These are phyloP conservation scores for Cardiocondyla obscurior DNA, from an alignment of 1,140 invertebrate species.

Conservation along the genomic window DNA sequence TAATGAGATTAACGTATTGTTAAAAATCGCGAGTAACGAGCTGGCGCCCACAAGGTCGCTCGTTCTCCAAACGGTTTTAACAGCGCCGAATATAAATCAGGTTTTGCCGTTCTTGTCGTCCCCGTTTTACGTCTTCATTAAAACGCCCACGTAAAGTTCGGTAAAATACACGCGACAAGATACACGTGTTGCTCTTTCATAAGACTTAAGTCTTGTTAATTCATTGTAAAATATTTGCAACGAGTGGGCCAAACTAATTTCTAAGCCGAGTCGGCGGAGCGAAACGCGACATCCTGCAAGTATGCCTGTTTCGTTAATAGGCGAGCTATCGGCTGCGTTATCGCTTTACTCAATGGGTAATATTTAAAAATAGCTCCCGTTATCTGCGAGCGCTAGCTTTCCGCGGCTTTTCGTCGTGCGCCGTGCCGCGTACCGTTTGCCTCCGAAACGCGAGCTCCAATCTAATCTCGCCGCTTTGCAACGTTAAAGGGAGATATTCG, in stretches of 20 bases:
- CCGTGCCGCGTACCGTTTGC: no score
- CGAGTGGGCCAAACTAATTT: no score
- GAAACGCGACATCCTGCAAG: background rate
- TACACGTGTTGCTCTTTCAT: no score
- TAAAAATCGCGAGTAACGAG: slow-evolving; percentile 13
- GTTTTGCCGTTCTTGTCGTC: background rate
- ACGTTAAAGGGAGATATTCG: background rate
- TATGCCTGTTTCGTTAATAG: background rate
- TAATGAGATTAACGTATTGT: background rate
- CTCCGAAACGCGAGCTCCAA: background rate
- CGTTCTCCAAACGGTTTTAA: background rate
- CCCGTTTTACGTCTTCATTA: slow-evolving; percentile 11
- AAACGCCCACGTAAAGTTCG: background rate
- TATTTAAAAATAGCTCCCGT: background rate
- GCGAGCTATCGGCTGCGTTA: background rate
- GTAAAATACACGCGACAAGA: background rate
- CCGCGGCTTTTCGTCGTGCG: background rate
- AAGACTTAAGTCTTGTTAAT: no score
- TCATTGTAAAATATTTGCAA: no score
- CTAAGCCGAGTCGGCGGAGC: background rate
- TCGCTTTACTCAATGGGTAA: background rate
- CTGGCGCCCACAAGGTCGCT: background rate
- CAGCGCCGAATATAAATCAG: background rate
- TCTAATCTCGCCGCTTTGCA: slow-evolving; percentile 31
- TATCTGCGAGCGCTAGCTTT: background rate